Percentiles rank a stretch among this genome's conserved stretches.
These are phyloP conservation scores for Epiblema foenella DNA, from an alignment of 2,888 invertebrate species.

Conservation along the genomic window DNA sequence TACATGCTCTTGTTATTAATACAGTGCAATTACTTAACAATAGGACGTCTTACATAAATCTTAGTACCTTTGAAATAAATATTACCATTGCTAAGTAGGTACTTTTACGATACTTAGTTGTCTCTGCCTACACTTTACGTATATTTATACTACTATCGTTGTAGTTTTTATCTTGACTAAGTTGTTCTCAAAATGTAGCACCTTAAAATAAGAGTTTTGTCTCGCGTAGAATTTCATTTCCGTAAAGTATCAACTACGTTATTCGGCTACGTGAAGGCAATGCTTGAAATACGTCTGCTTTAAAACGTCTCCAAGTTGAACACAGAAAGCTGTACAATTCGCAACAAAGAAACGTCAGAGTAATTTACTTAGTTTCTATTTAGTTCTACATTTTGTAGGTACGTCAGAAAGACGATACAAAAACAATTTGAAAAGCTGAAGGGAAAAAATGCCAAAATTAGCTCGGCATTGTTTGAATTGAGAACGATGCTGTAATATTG, in stretches of 20 bases:
- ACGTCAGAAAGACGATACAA: background rate
- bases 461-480: background rate
- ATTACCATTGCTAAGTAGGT: too few species aligned
- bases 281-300: constrained; percentile 38
- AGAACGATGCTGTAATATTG: background rate
- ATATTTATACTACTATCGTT: background rate
- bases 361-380: constrained; percentile 36
- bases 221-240: constrained; percentile 25
- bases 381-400: constrained; percentile 10
- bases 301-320: constrained; percentile 33
- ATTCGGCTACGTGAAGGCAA: constrained; percentile 29
- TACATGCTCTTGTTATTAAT: too few species aligned
- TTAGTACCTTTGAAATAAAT: too few species aligned
- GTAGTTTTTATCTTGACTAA: background rate
- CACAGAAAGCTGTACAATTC: constrained; percentile 32
- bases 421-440: background rate
- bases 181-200: constrained; percentile 2
- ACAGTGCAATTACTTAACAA: too few species aligned
- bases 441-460: background rate
- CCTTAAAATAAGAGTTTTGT: constrained; percentile 20
- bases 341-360: constrained; percentile 35
- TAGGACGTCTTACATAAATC: too few species aligned
- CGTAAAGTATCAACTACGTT: constrained; percentile 35
- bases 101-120: too few species aligned
- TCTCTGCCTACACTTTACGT: too few species aligned